A percentile compares a stretch with the other conserved stretches of the same genome.
These are phyloP conservation scores for Caenorhabditis brenneri DNA, from an alignment of 1,140 invertebrate species.

Conservation along the genomic window DNA sequence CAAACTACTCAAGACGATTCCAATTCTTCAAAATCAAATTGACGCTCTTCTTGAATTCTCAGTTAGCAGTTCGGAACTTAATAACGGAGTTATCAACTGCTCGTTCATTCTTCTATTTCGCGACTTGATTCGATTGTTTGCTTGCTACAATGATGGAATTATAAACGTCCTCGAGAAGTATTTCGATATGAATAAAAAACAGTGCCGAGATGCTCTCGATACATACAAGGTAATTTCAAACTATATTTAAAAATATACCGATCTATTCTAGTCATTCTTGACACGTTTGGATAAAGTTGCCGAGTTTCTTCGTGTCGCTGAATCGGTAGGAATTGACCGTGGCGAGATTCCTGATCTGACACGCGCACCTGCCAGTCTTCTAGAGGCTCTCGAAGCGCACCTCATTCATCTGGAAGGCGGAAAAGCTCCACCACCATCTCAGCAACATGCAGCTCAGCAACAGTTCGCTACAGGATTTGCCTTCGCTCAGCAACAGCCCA, in stretches of 20 bases:
- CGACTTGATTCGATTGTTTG: conserved; percentile 97
- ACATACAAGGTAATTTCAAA: conserved; percentile 85
- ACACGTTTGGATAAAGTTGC: conserved; percentile 95
- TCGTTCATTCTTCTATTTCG: conserved; percentile 97
- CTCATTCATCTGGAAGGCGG: conserved; percentile 82
- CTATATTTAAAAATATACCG: neutral
- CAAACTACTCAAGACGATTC: conserved; percentile 93
- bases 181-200: conserved; percentile 99
- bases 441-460: conserved; percentile 4
- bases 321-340: conserved; percentile 98
- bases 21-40: conserved; percentile 90
- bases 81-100: conserved; percentile 97
- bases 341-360: conserved; percentile 98
- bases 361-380: conserved; percentile 93
- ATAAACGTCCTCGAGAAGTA: conserved; percentile 99
- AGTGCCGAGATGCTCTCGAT: conserved; percentile 92
- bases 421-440: conserved; percentile 59
- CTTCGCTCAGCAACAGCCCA: conserved; percentile 43
- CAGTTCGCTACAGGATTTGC: conserved; percentile 1
- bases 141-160: conserved; percentile 97
- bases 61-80: conserved; percentile 86
- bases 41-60: conserved; percentile 96
- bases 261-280: conserved; percentile 34
- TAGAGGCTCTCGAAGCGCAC: conserved; percentile 96
- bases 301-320: conserved; percentile 95